Conservation (phyloP, 2,797 vertebrate genomes). For the Aldrovandia affinis region DNA sequence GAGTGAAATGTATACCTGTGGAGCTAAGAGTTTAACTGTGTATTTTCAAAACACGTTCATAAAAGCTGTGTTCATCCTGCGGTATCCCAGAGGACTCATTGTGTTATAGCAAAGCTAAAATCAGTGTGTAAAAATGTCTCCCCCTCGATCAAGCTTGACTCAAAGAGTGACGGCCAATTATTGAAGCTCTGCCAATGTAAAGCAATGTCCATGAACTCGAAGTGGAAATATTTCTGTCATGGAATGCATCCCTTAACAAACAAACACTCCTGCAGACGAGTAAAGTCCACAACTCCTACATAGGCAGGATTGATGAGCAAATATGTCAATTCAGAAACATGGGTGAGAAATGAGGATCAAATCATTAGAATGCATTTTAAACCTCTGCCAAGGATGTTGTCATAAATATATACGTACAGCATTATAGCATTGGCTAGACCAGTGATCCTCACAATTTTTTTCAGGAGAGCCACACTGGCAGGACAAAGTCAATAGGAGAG, state of each 20-base stretch:
- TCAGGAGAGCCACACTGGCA: too few species aligned
- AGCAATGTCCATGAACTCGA: not conserved
- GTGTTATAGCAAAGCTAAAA: not conserved
- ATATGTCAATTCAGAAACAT: not conserved
- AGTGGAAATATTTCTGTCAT: not conserved
- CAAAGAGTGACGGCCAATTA: not conserved
- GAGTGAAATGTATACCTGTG: not conserved
- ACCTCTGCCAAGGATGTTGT: not conserved
- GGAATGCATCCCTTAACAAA: not conserved
- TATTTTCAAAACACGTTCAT: not conserved
- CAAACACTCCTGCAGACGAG: not conserved
- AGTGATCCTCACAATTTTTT: slow-evolving; percentile 15
- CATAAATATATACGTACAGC: not conserved
- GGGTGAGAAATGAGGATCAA: not conserved
- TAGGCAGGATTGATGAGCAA: not conserved
- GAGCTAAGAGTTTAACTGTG: not conserved
- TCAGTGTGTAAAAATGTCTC: not conserved
- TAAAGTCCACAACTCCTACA: not conserved
- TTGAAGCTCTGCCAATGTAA: not conserved
- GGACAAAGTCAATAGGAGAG: too few species aligned
- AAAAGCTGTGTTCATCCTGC: not conserved
- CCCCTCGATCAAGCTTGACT: not conserved
- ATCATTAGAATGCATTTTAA: slow-evolving; percentile 13
- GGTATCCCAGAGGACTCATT: not conserved
- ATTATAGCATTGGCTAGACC: slow-evolving; percentile 24